Conservation (phyloP, 2,113 vertebrate genomes). For the Tachysurus fulvidraco region DNA sequence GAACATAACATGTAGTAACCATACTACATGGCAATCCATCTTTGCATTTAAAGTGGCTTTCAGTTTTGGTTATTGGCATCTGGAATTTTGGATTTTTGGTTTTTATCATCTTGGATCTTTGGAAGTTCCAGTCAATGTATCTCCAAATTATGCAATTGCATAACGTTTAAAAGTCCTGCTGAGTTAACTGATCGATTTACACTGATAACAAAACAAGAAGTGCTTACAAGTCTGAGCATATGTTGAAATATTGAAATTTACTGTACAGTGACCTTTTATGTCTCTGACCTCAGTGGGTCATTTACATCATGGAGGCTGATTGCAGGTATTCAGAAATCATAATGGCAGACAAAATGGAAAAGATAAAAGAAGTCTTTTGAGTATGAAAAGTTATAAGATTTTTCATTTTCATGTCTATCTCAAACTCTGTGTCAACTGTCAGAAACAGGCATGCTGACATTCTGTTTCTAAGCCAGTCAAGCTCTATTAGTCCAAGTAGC, state of each 20-base stretch:
- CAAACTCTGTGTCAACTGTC: slow-evolving; percentile 1
- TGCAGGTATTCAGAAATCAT: neutral
- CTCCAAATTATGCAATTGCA: neutral
- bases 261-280: neutral
- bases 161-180: neutral
- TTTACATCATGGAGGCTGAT: neutral
- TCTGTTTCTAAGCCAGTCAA: slow-evolving; percentile 12
- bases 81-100: no score
- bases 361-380: neutral
- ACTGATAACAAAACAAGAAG: neutral
- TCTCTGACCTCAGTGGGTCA: neutral
- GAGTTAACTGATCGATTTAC: neutral
- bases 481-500: neutral
- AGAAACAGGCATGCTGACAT: neutral
- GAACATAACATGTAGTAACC: no score
- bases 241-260: neutral
- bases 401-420: neutral
- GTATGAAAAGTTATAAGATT: neutral
- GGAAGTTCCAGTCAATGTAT: neutral
- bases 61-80: neutral
- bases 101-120: neutral
- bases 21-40: neutral
- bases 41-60: slow-evolving; percentile 1
- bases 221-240: neutral
- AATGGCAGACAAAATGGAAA: neutral